Base-by-base conservation (phyloP, 2,113 vertebrate genomes). In the Takifugu flavidus region DNA sequence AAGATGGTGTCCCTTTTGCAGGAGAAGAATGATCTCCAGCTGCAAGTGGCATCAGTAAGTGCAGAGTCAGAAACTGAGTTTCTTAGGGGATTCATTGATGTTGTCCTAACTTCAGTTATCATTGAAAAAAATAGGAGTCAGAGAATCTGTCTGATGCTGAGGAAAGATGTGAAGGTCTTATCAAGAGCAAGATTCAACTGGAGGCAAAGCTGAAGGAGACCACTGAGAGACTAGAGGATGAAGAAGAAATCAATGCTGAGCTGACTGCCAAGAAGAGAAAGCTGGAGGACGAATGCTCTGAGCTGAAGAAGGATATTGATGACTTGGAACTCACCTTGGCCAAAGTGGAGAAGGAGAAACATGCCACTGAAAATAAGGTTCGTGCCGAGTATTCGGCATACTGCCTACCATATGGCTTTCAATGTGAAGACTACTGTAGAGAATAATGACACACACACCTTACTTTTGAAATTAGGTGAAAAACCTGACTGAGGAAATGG, bases 61-160 rank as follows among this genome's bases (percentile, higher is more conserved):
- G 64, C 2, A 56, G 5, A 13, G 8, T 3, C 4, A 5, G 43
- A 3, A 45, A 45, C 14, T 6, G 2, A 45, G 8, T 45, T 11
- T 14, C 14, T 20, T 20, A 45, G 14, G 3, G 4, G 3, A 11
- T 45, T 13, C 14, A 13, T 45, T 4, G 11, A 5, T 3, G 20
- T 20, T 20, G 20, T 20, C 20, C 20, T 20, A 20, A 20, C 20
- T 20, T 20, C 20, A 20, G 20, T 20, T 20, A 20, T 20, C 20
- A 20, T 20, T 20, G 20, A 20, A 20, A 49, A 2, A 49, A 70
- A 71, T 58, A 71, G 95, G 93, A 94, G 84, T 65, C 87, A 10
- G 94, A 96, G 68, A 91, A 88, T 64, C 78, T 95, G 67, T 89
- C 91, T 26, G 94, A 96, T 86, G 92, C 94, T 15, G 93, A 94